Base-by-base conservation (phyloP, 2,797 vertebrate genomes). In the Pteropus rufus region DNA sequence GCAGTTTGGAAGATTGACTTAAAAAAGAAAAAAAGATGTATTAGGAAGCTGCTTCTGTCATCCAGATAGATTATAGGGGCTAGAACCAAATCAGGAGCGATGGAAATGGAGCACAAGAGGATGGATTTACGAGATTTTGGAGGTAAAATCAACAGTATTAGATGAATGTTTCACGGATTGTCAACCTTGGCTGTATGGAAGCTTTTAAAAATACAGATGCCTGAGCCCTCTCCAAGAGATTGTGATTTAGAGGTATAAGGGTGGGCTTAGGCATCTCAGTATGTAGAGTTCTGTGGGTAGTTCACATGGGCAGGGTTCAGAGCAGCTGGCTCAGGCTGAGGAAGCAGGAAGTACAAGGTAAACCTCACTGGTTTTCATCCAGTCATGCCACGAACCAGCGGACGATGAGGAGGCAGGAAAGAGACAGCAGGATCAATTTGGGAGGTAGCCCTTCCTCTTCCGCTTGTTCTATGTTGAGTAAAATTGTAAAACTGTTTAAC, bases 41-140 rank as follows among this genome's bases (percentile, higher is more conserved):
- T 89, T 91, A 73, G 64, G 79, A 84, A 76, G 60, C 29, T 34
- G 11, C 89, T 60, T 82, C 83, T 89, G 41, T 77, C 24, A 31
- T 93, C 46, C 49, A 79, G 72, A 67, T 67, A 73, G 90, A 86
- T 93, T 84, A 56, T 56, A 56, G 89, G 49, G 82, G 23, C 82
- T 65, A 56, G n/a, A 87, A 62, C 44, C 79, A 89, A 93, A 89
- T 93, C 56, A 82, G 83, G 62, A 94, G 62, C 58, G 31, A 82
- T 89, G 87, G 58, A 93, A 97, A 85, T 54, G 70, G 69, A 85
- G 49, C 26, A 19, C 4, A 6, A n/a, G 15, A 92, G 70, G 80
- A 87, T 87, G 67, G 12, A 75, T 70, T 82, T 86, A 49, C 89
- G 92, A 95, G 89, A 92, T 69, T n/a, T n/a, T 3, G 65, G 36